phyloP scores from a whole-genome alignment of 35 echinoderm and acorn worm species.

The Heliocidaris tuberculata region DNA sequence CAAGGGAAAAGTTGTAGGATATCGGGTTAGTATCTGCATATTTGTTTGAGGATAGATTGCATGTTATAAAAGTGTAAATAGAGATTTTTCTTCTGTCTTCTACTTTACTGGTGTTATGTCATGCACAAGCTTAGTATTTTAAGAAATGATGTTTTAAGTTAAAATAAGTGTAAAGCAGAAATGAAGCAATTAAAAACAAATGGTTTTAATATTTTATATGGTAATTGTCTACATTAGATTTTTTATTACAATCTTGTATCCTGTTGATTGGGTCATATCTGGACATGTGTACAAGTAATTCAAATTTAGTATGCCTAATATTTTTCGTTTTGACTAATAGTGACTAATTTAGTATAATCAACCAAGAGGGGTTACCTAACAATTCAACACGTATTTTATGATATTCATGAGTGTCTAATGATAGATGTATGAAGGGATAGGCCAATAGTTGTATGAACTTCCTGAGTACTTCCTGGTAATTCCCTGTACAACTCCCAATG shows the following conservation, averaged over 20 bases:
- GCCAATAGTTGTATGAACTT: neutral
- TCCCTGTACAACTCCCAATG: neutral
- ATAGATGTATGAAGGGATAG: neutral
- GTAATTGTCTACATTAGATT: neutral
- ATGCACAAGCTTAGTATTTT: neutral
- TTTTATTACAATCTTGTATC: neutral
- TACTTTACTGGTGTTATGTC: neutral
- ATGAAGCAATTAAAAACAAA: neutral
- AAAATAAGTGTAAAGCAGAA: neutral
- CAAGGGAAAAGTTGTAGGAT: conserved; percentile 97
- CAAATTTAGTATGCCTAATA: neutral
- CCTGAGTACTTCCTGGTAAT: neutral
- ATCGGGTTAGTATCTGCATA: conserved; percentile 73
- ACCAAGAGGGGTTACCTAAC: neutral
- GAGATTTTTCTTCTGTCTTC: too few species aligned
- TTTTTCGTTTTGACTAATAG: neutral
- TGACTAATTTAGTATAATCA: neutral
- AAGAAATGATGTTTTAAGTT: neutral
- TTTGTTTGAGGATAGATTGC: neutral
- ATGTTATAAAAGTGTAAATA: too few species aligned
- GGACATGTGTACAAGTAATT: neutral
- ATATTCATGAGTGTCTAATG: neutral
- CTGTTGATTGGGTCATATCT: neutral
- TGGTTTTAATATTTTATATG: neutral
- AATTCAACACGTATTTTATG: neutral